Evolutionary conservation across 2,113 vertebrate genomes (phyloP), one percentile per base, ranked within the genome.

Genomic region (Myiopsitta monachus): DNA sequence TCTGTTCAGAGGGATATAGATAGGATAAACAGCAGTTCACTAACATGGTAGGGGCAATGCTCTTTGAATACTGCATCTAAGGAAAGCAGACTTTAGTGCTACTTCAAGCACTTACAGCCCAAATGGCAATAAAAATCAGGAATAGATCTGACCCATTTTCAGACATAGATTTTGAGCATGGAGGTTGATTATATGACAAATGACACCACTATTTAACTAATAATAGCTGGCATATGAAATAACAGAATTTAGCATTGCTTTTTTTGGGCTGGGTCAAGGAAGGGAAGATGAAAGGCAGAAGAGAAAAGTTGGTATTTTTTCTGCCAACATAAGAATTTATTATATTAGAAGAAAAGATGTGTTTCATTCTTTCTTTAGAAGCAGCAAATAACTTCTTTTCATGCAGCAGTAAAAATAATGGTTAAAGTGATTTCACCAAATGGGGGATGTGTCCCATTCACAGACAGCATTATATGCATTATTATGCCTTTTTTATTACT

Each of bases 401-500:
- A 88, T 1, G 10, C 9, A 75, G 64, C 46, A 84, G 90, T 88
- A 92, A 83, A 80, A 94, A 90, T 83, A 91, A 47, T 91, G 52
- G 51, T 82, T 83, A 90, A 92, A 88, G 46, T 52, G 68, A 78
- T 87, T 93, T 96, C 72, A 70, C 46, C 68, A 93, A 94, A 90
- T 30, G 23, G 23, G 49, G 41, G 86, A 78, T 33, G 18, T 63
- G 27, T 78, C 77, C 55, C 43, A 75, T 88, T 94, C 76, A 83
- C 59, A 93, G 72, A 49, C 30, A 93, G 31, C 21, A 87, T 88
- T 68, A 92, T 75, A 43, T 87, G 43, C 38, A 83, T 92, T 94
- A 77, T 88, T 95, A 84, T 67, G 76, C 26, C 47, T 67, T 95
- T 95, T 88, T 74, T 61, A 88, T 90, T 94, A 92, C 61, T 90